These are phyloP conservation scores for Ctenosaura bakeri DNA, from an alignment of 2,797 vertebrate genomes.

Conservation along the genomic window DNA sequence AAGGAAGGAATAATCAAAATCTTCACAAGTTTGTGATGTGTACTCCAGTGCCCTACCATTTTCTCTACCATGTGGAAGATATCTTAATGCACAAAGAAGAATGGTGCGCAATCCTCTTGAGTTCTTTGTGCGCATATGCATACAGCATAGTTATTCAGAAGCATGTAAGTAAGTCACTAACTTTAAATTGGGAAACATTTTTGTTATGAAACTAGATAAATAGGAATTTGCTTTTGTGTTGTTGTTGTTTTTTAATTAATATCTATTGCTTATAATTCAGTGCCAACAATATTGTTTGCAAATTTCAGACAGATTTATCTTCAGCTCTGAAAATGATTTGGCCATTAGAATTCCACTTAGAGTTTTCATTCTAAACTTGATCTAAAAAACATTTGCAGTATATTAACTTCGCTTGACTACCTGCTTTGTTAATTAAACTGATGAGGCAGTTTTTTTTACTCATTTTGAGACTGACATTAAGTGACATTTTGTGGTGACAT, in stretches of 20 bases:
- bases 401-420: constrained; percentile 73
- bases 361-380: constrained; percentile 62
- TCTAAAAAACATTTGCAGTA: constrained; percentile 67
- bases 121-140: neutral
- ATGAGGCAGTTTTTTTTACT: constrained; percentile 75
- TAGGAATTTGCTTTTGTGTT: neutral
- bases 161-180: neutral
- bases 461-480: constrained; percentile 74
- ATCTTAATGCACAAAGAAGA: neutral
- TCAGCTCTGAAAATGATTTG: constrained; percentile 58
- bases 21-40: neutral
- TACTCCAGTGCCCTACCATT: neutral
- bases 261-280: constrained; percentile 21
- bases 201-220: neutral
- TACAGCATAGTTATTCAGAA: neutral
- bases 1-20: neutral
- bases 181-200: neutral
- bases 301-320: constrained; percentile 9
- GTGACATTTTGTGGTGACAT: constrained; percentile 77
- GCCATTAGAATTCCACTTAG: constrained; percentile 64
- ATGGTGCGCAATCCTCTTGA: neutral
- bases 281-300: neutral
- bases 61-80: neutral
- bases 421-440: constrained; percentile 77
- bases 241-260: neutral